These are phyloP conservation scores for Teleogryllus occipitalis DNA, from an alignment of 1,140 invertebrate species.

Conservation along the genomic window DNA sequence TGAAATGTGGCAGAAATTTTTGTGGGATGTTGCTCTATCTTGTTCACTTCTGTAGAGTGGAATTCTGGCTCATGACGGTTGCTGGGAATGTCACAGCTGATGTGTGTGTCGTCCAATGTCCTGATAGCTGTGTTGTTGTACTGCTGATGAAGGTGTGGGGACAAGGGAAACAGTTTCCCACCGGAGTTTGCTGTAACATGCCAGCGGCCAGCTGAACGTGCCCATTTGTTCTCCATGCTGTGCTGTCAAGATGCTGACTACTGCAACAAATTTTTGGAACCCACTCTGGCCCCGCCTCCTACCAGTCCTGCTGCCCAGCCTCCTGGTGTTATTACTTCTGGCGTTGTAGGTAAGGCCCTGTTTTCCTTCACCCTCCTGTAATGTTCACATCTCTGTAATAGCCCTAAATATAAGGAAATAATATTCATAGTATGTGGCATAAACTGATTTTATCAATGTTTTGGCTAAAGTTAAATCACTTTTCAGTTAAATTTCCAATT, in stretches of 20 bases:
- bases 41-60: too few relatives aligned
- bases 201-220: conserved; percentile 37
- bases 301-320: conserved; percentile 24
- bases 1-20: too few relatives aligned
- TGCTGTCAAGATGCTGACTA: conserved; percentile 56
- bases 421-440: too few relatives aligned
- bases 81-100: not conserved
- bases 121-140: not conserved
- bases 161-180: conserved; percentile 58
- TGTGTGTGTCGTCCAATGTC: not conserved
- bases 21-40: too few relatives aligned
- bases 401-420: too few relatives aligned
- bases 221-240: conserved; percentile 34
- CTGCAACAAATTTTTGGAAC: conserved; percentile 51
- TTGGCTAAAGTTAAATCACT: too few relatives aligned
- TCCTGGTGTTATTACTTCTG: conserved; percentile 31
- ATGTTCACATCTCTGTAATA: not conserved
- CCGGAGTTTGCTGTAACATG: conserved; percentile 59
- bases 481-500: too few relatives aligned
- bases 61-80: too few relatives aligned
- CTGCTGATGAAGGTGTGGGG: conserved; percentile 50
- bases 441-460: too few relatives aligned
- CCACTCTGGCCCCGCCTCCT: conserved; percentile 38
- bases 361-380: not conserved
- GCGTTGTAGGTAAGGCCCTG: conserved; percentile 20